A percentile compares a stretch with the other conserved stretches of the same genome.
Conservation (phyloP, 2,113 vertebrate genomes). For the Mustela lutreola region DNA sequence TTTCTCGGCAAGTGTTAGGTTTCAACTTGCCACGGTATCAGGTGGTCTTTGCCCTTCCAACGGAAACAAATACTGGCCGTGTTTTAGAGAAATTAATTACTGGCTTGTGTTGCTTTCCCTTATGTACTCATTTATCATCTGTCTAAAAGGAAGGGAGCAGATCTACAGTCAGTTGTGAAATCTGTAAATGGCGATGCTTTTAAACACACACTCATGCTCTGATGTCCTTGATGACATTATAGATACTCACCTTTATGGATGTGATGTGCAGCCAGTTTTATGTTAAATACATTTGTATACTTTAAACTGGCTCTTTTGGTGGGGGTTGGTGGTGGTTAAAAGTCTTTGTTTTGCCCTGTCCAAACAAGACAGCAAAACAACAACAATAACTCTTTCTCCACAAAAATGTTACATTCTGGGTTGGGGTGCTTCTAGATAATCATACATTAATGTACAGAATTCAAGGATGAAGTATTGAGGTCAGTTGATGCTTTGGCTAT, state of each 20-base stretch:
- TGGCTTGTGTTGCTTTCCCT: not conserved
- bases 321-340: not conserved
- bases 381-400: not conserved
- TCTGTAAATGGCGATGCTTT: not conserved
- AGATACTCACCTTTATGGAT: not conserved
- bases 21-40: not conserved
- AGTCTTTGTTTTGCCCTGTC: not conserved
- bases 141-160: constrained; percentile 17
- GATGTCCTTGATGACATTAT: not conserved
- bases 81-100: not conserved
- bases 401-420: not conserved
- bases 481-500: constrained; percentile 69
- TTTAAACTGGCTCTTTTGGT: not conserved
- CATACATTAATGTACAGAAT: constrained; percentile 36
- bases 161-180: not conserved
- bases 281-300: not conserved
- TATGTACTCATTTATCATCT: not conserved
- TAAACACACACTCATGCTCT: not conserved
- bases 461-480: not conserved
- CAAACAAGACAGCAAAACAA: constrained; percentile 38
- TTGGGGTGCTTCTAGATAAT: constrained; percentile 11
- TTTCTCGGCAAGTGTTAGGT: constrained; percentile 25
- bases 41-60: constrained; percentile 28
- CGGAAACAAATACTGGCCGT: not conserved
- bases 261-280: not conserved